Base-by-base conservation (phyloP, 1,140 invertebrate genomes). In the Steinernema khuongi region DNA sequence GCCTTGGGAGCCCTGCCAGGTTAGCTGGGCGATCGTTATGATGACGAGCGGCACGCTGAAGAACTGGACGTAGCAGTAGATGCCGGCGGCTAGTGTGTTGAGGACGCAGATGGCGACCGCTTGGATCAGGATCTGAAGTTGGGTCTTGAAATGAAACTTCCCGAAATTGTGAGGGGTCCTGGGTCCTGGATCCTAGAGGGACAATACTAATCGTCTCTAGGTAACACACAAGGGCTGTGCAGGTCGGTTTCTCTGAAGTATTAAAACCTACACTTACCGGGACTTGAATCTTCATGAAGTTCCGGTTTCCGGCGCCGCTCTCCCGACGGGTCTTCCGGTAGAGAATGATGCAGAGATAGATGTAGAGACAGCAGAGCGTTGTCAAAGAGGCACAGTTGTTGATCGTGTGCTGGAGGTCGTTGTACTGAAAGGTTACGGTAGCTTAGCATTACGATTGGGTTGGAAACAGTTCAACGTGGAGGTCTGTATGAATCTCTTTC, bases 1-100 rank as follows among this genome's bases (percentile, higher is more conserved):
- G 36, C n/a, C n/a, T 41, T 41, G 36, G 36, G n/a, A 41, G n/a
- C 36, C 50, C 26, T 60, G 50, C 50, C 50, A 60, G 50, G 50
- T 60, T 4, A 60, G 7, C 50, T 60, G 50, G 4, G 7, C 50
- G 50, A 60, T 26, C 14, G 26, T 22, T 4, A 60, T 22, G 50
- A 60, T n/a, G 2, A 60, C 11, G 7, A 60, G 4, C 14, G 7
- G 7, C 4, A 2, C 7, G 7, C 7, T 14, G 50, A 60, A 60
- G 50, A 60, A 60, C 22, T 60, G 50, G 7, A 60, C 26, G 50
- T 60, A 60, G 50, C 14, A 14, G 50, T 60, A 60, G 50, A 60
- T 60, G 50, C 7, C 4, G 11, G 50, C 50, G 22, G 50, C 50
- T 14, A 60, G 7, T n/a, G 19, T 14, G 50, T 60, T 60, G 50